phyloP scores from a whole-genome alignment of 2,888 invertebrate species.

The Noctuana brunneofusca region DNA sequence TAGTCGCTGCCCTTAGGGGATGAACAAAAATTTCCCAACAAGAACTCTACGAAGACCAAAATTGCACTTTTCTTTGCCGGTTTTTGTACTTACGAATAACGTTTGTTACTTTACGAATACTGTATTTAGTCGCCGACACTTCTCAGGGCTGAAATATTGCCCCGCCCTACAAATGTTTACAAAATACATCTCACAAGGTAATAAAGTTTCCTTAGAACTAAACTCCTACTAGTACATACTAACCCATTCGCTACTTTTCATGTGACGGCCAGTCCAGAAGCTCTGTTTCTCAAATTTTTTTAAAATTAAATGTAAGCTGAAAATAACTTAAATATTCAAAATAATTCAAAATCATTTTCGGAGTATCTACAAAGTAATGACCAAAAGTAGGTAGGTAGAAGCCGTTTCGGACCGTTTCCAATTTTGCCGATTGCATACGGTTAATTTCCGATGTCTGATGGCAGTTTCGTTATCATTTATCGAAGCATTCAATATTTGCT shows the following conservation, averaged over 20 bases:
- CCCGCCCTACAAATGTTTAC: no score
- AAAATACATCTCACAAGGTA: no score
- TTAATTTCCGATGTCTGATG: constrained; percentile 65
- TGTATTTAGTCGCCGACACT: no score
- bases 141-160: no score
- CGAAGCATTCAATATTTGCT: constrained; percentile 37
- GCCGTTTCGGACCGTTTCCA: constrained; percentile 58
- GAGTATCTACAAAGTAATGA: not conserved
- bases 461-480: constrained; percentile 57
- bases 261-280: no score
- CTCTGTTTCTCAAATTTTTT: no score
- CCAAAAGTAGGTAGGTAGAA: not conserved
- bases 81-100: not conserved
- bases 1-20: not conserved
- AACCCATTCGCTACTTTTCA: no score
- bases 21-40: not conserved
- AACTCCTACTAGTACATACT: no score
- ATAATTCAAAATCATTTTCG: not conserved
- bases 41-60: constrained; percentile 10
- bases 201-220: no score
- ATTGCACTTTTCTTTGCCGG: constrained; percentile 11
- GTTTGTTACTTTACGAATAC: not conserved
- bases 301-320: no score
- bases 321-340: no score
- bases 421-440: constrained; percentile 61